phyloP scores from a whole-genome alignment of 2,113 vertebrate genomes.

The Chloebia gouldiae region DNA sequence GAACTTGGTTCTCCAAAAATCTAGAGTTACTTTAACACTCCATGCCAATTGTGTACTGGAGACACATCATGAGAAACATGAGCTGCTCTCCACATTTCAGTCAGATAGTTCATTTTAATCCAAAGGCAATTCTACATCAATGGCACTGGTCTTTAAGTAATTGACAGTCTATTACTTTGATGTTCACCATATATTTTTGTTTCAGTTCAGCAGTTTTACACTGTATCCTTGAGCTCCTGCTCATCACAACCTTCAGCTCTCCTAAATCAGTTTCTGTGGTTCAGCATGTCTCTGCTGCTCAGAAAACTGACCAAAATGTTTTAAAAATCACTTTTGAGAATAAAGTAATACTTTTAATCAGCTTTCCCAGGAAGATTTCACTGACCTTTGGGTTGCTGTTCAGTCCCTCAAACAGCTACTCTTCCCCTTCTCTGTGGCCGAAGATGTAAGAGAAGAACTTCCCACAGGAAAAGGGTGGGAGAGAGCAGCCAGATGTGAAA shows the following conservation, averaged over 20 bases:
- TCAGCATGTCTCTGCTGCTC: background rate
- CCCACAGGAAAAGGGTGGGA: conserved; percentile 66
- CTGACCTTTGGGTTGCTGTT: conserved; percentile 36
- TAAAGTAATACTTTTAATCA: background rate
- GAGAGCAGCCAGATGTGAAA: conserved; percentile 58
- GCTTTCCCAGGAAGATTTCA: conserved; percentile 56
- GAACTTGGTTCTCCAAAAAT: background rate
- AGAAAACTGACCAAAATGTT: background rate
- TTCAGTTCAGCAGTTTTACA: background rate
- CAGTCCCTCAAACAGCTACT: conserved; percentile 30
- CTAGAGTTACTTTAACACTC: background rate
- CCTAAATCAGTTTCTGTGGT: background rate
- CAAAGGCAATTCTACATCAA: background rate
- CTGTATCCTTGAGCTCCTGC: background rate
- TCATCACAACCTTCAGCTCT: background rate
- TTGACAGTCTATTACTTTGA: background rate
- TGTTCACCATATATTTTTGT: background rate
- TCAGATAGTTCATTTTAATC: background rate
- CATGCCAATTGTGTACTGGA: background rate
- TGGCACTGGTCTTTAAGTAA: background rate
- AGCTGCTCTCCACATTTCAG: background rate
- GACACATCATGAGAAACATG: background rate
- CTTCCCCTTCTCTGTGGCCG: background rate
- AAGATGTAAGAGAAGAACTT: conserved; percentile 50
- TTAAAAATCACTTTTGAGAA: background rate